Conservation (phyloP, 2,797 vertebrate species). For the Anguilla anguilla region DNA sequence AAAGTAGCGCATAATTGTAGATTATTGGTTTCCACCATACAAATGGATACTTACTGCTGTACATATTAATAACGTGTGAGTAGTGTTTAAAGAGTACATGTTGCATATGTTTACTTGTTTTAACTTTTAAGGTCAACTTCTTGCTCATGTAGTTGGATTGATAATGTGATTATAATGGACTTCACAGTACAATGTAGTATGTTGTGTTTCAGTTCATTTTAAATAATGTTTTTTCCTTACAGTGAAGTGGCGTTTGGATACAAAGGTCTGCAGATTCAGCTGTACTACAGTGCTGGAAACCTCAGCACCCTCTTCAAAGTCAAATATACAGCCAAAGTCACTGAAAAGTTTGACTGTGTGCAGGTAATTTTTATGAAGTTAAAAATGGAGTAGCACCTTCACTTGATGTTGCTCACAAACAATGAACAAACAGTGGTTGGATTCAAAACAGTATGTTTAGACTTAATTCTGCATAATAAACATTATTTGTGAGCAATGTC, state of each 20-base stretch:
- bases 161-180: background rate
- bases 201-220: background rate
- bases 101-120: background rate
- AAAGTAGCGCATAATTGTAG: background rate
- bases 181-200: background rate
- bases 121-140: background rate
- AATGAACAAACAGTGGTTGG: background rate
- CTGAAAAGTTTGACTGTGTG: constrained; percentile 90
- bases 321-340: constrained; percentile 89
- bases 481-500: background rate
- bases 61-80: constrained; percentile 53
- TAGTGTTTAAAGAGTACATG: constrained; percentile 30
- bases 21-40: background rate
- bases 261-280: constrained; percentile 90
- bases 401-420: background rate
- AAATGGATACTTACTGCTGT: background rate
- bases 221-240: constrained; percentile 41
- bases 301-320: constrained; percentile 92
- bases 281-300: constrained; percentile 92
- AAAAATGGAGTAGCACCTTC: background rate
- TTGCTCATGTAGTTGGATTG: background rate
- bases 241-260: constrained; percentile 98
- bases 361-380: constrained; percentile 78
- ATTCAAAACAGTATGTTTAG: background rate
- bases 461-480: background rate